Percentiles rank a stretch among this genome's conserved stretches.
Evolutionary conservation across 2,888 invertebrate genomes (phyloP).

Genomic region (Sepioteuthis lessoniana): DNA sequence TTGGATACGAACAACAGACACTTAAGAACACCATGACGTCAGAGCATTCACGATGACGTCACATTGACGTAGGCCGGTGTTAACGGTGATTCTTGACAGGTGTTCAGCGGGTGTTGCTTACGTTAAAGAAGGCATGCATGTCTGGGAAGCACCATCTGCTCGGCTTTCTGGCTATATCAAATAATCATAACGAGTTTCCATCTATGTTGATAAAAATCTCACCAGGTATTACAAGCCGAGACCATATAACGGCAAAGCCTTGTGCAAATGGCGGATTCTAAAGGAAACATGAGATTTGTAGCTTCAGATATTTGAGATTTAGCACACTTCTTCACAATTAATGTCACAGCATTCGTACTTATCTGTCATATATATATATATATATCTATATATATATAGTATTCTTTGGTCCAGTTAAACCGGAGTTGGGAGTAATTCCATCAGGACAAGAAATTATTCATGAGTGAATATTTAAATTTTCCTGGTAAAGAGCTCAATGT

Average conservation of each 20-base stretch:
- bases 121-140: neutral
- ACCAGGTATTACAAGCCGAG: too few relatives aligned
- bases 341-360: too few relatives aligned
- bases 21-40: conserved; percentile 6
- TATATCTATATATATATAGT: too few relatives aligned
- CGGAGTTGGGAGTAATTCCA: too few relatives aligned
- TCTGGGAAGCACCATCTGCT: conserved; percentile 25
- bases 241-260: neutral
- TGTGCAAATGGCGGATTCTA: neutral
- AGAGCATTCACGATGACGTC: neutral
- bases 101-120: neutral
- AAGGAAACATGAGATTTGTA: neutral
- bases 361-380: too few relatives aligned
- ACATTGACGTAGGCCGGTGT: neutral
- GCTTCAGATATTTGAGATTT: neutral
- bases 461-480: too few relatives aligned
- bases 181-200: neutral
- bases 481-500: too few relatives aligned
- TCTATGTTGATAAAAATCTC: neutral
- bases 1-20: neutral
- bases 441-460: too few relatives aligned
- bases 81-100: conserved; percentile 8
- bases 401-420: too few relatives aligned
- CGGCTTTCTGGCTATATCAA: neutral
- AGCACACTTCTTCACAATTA: too few relatives aligned